Conservation (phyloP, 2,113 vertebrate species). For the Alligator mississippiensis region DNA sequence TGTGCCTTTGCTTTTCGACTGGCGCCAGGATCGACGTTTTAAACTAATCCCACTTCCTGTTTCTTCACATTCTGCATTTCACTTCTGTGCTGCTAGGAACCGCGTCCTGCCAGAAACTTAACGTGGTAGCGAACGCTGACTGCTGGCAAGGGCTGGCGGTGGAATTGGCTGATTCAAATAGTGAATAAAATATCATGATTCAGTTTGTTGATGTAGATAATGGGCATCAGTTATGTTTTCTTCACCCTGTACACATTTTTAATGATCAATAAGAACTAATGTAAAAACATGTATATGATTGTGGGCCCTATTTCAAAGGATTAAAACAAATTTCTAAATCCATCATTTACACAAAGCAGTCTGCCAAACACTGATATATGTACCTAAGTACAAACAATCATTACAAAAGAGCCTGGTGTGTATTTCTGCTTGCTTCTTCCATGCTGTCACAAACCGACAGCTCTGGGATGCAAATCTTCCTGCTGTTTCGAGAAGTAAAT, state of each 20-base stretch:
- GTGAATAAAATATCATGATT: neutral
- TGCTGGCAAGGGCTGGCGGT: neutral
- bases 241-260: neutral
- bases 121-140: neutral
- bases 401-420: neutral
- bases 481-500: neutral
- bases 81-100: neutral
- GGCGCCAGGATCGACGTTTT: neutral
- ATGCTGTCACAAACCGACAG: neutral
- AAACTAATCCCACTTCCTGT: neutral
- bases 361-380: neutral
- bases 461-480: neutral
- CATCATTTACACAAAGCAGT: neutral
- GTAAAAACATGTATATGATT: neutral
- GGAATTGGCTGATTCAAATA: neutral
- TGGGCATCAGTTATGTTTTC: neutral
- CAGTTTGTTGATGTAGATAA: neutral
- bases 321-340: neutral
- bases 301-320: neutral
- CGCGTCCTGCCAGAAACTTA: neutral
- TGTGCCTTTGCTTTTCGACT: neutral
- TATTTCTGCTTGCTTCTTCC: neutral
- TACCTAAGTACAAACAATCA: neutral
- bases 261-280: neutral
- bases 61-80: neutral